A percentile compares a stretch with the other conserved stretches of the same genome.
These are phyloP conservation scores for Ricordea florida DNA, from an alignment of 92 coral and sea anemone species.

Conservation along the genomic window DNA sequence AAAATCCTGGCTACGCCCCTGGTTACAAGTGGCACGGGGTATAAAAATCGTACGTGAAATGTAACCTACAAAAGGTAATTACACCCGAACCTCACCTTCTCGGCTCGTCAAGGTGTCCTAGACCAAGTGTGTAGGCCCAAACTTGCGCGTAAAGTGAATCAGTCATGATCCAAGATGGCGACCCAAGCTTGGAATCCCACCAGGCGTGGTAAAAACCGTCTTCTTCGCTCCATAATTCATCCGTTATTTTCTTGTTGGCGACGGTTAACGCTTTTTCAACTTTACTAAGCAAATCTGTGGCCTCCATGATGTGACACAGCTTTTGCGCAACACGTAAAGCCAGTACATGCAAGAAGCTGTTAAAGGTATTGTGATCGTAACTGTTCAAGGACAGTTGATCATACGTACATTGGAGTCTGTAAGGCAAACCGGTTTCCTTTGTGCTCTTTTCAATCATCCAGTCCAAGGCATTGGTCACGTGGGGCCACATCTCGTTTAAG, in stretches of 20 bases:
- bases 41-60: background rate
- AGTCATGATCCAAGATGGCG: conserved; percentile 42
- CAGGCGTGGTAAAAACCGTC: conserved; percentile 44
- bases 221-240: conserved; percentile 38
- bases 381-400: conserved; percentile 4
- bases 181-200: conserved; percentile 32
- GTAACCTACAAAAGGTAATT: background rate
- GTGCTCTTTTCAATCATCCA: conserved; percentile 38
- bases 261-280: background rate
- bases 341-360: conserved; percentile 36
- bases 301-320: conserved; percentile 11
- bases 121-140: conserved; percentile 41
- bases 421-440: conserved; percentile 31
- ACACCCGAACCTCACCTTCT: background rate
- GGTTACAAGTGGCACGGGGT: too few relatives aligned
- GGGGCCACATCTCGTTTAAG: conserved; percentile 40
- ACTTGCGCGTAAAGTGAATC: conserved; percentile 49
- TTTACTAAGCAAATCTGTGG: background rate
- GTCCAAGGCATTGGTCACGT: conserved; percentile 1
- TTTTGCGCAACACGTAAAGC: conserved; percentile 38
- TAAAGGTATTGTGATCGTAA: conserved; percentile 33
- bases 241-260: background rate
- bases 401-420: conserved; percentile 31
- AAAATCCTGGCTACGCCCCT: too few relatives aligned
- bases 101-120: conserved; percentile 27